Evolutionary conservation across 2,797 vertebrate species (phyloP), one percentile per base, ranked within the genome.

Genomic region (Cuculus canorus): DNA sequence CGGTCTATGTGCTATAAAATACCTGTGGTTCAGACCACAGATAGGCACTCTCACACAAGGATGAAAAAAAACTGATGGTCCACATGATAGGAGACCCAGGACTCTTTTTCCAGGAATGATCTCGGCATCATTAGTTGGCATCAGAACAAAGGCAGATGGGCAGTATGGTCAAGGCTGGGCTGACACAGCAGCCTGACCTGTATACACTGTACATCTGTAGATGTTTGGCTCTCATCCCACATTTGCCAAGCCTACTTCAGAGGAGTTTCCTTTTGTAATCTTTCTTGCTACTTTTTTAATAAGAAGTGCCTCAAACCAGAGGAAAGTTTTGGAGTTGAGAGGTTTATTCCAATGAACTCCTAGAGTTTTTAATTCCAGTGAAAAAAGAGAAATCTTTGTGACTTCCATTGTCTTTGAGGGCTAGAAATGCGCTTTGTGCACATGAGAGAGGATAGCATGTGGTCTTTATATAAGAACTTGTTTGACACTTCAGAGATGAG

Each of bases 131-230:
- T 25, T 30, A 6, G 30, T 1, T 13, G 43, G 56, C 82, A 52
- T 21, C 53, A 75, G 23, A 39, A 41, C 25, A 21, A 47, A 19
- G 52, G 39, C 68, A 70, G 65, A 30, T 3, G 22, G 22, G 52
- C 52, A 53, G 45, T 4, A 5, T 0, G 0, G 7, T 5, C 57
- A 48, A 45, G 89, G 71, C 17, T 4, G 1, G 71, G 14, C 45
- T 73, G 87, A 57, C 68, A 77, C 43, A 53, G 21, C 17, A 11
- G 17, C 28, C 79, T 81, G 71, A 68, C 33, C 56, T 24, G 10
- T 19, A 48, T 19, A 25, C 56, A 3, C 68, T 53, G 24, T 25
- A 68, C 11, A 6, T 39, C 43, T 87, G 27, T 25, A 86, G 39
- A 3, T 32, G 39, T 27, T 53, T 91, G 79, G 10, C 66, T 69